Evolutionary conservation across 2,888 invertebrate species (phyloP).

Genomic region (Chalcosyrphus nemorum): DNA sequence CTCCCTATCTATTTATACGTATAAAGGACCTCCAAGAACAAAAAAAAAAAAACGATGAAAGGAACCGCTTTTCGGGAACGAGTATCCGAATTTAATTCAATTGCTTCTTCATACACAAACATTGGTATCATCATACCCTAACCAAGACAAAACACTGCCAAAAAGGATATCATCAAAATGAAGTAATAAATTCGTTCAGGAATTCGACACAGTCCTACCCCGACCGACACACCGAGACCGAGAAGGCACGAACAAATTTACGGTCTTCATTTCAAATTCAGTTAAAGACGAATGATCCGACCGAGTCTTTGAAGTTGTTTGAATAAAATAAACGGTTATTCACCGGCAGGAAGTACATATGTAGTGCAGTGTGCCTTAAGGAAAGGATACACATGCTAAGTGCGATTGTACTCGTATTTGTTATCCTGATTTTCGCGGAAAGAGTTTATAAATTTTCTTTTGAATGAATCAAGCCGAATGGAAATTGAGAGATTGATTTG

Average conservation of each 20-base stretch:
- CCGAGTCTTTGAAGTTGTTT: conserved; percentile 49
- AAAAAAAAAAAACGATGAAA: not conserved
- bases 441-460: conserved; percentile 41
- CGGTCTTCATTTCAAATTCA: conserved; percentile 66
- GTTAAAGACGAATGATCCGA: conserved; percentile 57
- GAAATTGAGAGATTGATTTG: conserved; percentile 7
- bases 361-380: not conserved
- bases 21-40: conserved; percentile 7
- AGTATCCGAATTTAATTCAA: conserved; percentile 60
- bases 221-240: not conserved
- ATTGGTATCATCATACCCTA: conserved; percentile 37
- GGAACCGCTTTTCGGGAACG: conserved; percentile 46
- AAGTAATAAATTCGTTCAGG: conserved; percentile 65
- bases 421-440: conserved; percentile 45
- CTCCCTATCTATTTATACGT: not conserved
- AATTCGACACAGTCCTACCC: conserved; percentile 59
- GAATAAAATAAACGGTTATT: conserved; percentile 72
- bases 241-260: conserved; percentile 44
- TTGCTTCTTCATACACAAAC: conserved; percentile 39
- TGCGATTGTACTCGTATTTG: not conserved
- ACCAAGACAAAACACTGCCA: conserved; percentile 30
- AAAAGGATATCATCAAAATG: conserved; percentile 63
- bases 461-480: conserved; percentile 38
- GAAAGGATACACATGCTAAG: not conserved
- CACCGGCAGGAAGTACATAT: conserved; percentile 20